A percentile compares a stretch with the other conserved stretches of the same genome.
Conservation (phyloP, 2,888 invertebrate species). For the Hypercompe scribonia region DNA sequence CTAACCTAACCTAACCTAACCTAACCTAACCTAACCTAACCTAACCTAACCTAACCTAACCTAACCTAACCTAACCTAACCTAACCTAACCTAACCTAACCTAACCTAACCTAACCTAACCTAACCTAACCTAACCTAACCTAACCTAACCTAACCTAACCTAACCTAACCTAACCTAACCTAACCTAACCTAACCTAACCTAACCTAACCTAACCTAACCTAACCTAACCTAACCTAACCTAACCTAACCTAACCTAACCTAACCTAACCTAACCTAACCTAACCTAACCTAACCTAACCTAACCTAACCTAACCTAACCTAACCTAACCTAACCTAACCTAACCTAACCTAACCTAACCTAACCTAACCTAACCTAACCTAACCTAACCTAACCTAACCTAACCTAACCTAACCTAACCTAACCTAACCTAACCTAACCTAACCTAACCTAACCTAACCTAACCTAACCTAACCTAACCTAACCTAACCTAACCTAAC, state of each 20-base stretch:
- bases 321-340: constrained; percentile 15
- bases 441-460: constrained; percentile 15
- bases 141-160: constrained; percentile 15
- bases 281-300: constrained; percentile 15
- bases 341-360: constrained; percentile 15
- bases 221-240: constrained; percentile 10
- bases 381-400: constrained; percentile 15
- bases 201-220: constrained; percentile 16
- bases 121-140: constrained; percentile 24
- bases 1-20: constrained; percentile 12
- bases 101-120: constrained; percentile 23
- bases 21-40: constrained; percentile 12
- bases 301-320: constrained; percentile 15
- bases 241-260: constrained; percentile 15
- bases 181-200: constrained; percentile 24
- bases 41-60: constrained; percentile 12
- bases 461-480: constrained; percentile 15
- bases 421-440: constrained; percentile 15
- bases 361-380: constrained; percentile 15
- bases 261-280: constrained; percentile 15
- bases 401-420: constrained; percentile 15
- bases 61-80: constrained; percentile 12
- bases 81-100: constrained; percentile 12
- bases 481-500: constrained; percentile 15
- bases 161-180: constrained; percentile 23